Evolutionary conservation across 1,140 invertebrate genomes (phyloP), one percentile per base, ranked within the genome.

Genomic region (Phthorimaea operculella): DNA sequence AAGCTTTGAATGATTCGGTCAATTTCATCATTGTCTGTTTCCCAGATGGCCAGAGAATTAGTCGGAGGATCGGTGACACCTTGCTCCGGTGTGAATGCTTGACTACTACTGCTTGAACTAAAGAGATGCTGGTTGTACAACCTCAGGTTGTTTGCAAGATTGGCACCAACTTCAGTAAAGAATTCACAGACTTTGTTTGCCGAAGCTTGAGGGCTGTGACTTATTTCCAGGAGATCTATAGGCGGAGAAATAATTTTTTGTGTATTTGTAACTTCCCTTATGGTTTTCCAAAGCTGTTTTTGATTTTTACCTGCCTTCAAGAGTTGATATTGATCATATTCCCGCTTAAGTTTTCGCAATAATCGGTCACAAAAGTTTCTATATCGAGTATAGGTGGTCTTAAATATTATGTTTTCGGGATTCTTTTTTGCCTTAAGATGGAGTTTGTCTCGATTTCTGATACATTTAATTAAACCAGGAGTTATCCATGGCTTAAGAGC

Each of bases 401-500:
- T 21, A 50, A 50, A 4, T 11, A 33, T 50, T 21, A 28, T 10
- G 14, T 50, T 15, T 1, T 50, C 11, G 7, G 17, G 48, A 14
- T 21, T 33, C 15, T 10, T 33, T 33, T 50, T 50, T 3, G 48
- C 4, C 21, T 33, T 21, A 3, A 28, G 18, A 28, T 50, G 21
- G 9, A 50, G 21, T 28, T 50, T 50, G 21, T 50, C 48, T 12
- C 18, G 10, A 15, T 50, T 9, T 10, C 48, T 17, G 21, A 50
- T 50, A 33, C 48, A 50, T 12, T 18, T 9, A 3, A 50, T 9
- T 33, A 50, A 33, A 50, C 48, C 48, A 28, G 21, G 18, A 1
- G 48, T 50, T 6, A 50, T 50, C 48, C 48, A 50, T 6, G 48
- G 48, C 14, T 50, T 50, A 12, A 50, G 1, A n/a, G 21, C 5